Evolutionary conservation across 2,797 vertebrate species (phyloP).

Genomic region (Lepilemur septentrionalis): DNA sequence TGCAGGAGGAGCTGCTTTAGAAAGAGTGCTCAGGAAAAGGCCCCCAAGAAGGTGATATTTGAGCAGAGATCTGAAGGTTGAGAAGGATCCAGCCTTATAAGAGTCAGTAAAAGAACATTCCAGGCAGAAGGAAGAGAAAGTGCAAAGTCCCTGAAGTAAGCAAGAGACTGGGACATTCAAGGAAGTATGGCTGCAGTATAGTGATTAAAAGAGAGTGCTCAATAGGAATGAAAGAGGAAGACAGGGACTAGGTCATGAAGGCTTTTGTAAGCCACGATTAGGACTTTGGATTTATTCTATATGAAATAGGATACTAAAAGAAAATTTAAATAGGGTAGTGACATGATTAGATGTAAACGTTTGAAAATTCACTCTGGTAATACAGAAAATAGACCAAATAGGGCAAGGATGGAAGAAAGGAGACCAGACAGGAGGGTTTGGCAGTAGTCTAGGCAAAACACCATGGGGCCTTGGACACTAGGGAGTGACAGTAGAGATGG

Average conservation of each 20-base stretch:
- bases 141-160: neutral
- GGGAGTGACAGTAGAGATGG: neutral
- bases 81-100: neutral
- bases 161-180: neutral
- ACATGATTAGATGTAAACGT: neutral
- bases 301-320: neutral
- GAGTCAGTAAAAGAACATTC: neutral
- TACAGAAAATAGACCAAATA: conserved; percentile 9
- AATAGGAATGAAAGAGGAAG: neutral
- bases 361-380: neutral
- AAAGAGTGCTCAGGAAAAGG: neutral
- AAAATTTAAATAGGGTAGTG: neutral
- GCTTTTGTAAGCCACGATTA: neutral
- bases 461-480: neutral
- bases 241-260: neutral
- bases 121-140: neutral
- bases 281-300: neutral
- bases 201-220: neutral
- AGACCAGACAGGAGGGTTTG: neutral
- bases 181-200: neutral
- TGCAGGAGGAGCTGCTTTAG: neutral
- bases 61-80: neutral
- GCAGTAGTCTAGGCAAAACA: neutral
- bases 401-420: neutral
- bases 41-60: neutral